Conservation (phyloP, 2,113 vertebrate genomes). For the Campylomormyrus tamandua region DNA sequence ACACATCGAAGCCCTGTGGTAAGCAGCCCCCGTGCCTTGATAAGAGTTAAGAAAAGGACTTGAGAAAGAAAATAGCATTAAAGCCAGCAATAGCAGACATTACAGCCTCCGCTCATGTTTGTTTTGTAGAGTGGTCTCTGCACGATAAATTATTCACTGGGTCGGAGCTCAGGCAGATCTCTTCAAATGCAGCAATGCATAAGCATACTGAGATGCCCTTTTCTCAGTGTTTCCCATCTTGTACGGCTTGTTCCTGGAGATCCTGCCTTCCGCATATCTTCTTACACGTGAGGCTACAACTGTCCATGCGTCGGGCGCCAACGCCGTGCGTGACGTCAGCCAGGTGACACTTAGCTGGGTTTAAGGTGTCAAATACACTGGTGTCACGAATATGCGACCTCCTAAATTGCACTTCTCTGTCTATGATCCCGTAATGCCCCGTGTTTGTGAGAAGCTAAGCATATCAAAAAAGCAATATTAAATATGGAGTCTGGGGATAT, state of each 20-base stretch:
- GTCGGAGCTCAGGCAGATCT: neutral
- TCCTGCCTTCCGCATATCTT: neutral
- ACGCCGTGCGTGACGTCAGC: neutral
- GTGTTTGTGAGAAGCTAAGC: neutral
- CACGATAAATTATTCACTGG: slow-evolving; percentile 7
- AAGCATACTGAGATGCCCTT: neutral
- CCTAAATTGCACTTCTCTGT: neutral
- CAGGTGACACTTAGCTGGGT: neutral
- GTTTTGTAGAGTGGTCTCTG: neutral
- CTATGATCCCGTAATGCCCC: neutral
- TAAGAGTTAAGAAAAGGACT: neutral
- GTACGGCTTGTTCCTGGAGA: neutral
- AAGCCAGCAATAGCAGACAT: neutral
- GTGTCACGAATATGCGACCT: neutral
- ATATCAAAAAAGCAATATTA: neutral
- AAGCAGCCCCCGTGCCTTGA: neutral
- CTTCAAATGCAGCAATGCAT: neutral
- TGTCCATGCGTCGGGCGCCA: neutral
- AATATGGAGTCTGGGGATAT: neutral
- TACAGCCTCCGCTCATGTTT: slow-evolving; percentile 8
- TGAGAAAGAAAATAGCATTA: slow-evolving; percentile 3
- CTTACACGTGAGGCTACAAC: neutral
- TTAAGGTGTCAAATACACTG: neutral
- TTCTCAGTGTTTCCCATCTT: neutral
- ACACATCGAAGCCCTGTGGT: neutral